Percentiles rank a stretch among this genome's conserved stretches.
Conservation (phyloP, 2,888 invertebrate genomes). For the Meiosimyza platycephala region DNA sequence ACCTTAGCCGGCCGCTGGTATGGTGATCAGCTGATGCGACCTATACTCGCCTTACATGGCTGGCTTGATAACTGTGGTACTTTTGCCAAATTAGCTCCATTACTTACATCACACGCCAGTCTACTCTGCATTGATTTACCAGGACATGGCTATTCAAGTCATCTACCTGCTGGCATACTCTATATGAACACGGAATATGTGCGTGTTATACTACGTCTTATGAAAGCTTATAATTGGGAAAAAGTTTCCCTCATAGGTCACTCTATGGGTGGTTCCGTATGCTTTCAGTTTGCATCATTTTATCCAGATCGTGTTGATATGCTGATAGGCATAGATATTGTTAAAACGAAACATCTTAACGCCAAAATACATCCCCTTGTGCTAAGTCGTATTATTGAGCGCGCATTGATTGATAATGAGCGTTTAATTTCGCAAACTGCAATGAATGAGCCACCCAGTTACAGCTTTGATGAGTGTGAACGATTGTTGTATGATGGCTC, state of each 20-base stretch:
- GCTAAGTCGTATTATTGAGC: conserved; percentile 62
- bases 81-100: conserved; percentile 76
- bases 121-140: conserved; percentile 76
- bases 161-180: conserved; percentile 72
- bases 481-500: conserved; percentile 71
- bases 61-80: conserved; percentile 84
- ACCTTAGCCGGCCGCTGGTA: conserved; percentile 77
- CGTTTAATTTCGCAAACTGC: conserved; percentile 48
- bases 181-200: conserved; percentile 65
- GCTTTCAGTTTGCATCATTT: conserved; percentile 72
- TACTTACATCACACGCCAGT: conserved; percentile 69
- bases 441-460: conserved; percentile 71
- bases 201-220: conserved; percentile 70
- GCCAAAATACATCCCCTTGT: conserved; percentile 47
- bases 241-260: conserved; percentile 77
- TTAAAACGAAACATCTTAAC: conserved; percentile 51
- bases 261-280: conserved; percentile 75
- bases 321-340: conserved; percentile 61
- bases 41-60: conserved; percentile 79
- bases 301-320: conserved; percentile 68
- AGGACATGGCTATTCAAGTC: conserved; percentile 80
- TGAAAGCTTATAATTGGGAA: conserved; percentile 76
- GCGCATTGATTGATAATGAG: conserved; percentile 68
- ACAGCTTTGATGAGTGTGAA: conserved; percentile 72
- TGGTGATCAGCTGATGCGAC: conserved; percentile 74